Evolutionary conservation across 2,888 invertebrate species (phyloP).

Genomic region (Anorthoa munda): DNA sequence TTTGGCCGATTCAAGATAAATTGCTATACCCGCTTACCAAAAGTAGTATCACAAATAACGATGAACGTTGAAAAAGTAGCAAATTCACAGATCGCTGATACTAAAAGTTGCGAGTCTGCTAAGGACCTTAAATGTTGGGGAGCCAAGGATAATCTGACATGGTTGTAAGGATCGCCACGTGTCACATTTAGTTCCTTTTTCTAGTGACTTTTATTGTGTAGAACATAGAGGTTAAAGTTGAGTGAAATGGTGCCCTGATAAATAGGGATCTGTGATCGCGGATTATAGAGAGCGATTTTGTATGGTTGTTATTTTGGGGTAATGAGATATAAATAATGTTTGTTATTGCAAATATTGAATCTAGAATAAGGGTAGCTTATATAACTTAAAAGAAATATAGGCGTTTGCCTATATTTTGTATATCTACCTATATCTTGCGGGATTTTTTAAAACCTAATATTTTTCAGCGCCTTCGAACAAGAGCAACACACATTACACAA

Average conservation of each 20-base stretch:
- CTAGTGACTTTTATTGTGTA: conserved; percentile 13
- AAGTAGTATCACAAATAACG: neutral
- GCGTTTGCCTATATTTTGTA: too few species aligned
- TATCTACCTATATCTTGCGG: neutral
- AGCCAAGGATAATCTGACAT: conserved; percentile 26
- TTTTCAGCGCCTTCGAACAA: too few species aligned
- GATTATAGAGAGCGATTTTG: conserved; percentile 49
- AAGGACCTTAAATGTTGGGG: conserved; percentile 28
- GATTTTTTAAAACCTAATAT: too few species aligned
- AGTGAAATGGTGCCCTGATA: conserved; percentile 3
- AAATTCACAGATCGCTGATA: neutral
- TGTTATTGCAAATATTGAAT: conserved; percentile 2
- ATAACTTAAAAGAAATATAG: conserved; percentile 1
- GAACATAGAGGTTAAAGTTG: conserved; percentile 41
- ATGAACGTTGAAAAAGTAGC: neutral
- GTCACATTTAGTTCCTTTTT: conserved; percentile 45
- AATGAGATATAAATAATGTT: conserved; percentile 17
- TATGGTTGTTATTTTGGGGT: conserved; percentile 16
- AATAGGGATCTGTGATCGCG: conserved; percentile 5
- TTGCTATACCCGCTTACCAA: neutral
- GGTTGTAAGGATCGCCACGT: conserved; percentile 47
- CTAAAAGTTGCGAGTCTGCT: neutral
- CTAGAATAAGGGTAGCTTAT: neutral
- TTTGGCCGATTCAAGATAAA: neutral
- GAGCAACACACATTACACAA: too few species aligned